Evolutionary conservation across 92 coral and sea anemone species (phyloP), one percentile per base, ranked within the genome.

Genomic region (Actinernus sp.): DNA sequence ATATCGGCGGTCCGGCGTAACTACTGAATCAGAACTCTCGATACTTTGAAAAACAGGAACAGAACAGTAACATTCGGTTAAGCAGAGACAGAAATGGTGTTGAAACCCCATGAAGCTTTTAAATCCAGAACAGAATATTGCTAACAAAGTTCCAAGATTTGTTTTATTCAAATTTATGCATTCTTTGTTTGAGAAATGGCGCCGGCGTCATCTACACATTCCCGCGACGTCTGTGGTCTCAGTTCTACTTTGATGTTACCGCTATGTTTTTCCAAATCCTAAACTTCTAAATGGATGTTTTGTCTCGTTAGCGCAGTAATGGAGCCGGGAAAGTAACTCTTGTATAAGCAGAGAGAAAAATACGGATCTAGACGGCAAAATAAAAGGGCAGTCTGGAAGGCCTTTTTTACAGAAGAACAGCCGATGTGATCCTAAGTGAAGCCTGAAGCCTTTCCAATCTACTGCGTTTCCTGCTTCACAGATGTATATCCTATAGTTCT

Each of bases 201-300:
- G 4, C 21, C 19, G 52, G 52, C 52, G 52, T 45, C 52, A 45
- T 18, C 11, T 7, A 45, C 19, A 45, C 8, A 8, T 45, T 45
- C 22, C 22, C 41, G 5, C 52, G 21, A 45, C 58, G 43, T 70
- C 78, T 70, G 78, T 70, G 78, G 78, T 70, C 25, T 13, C 2
- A 3, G 66, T 22, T n/a, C 52, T 45, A 23, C 67, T 70, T 70
- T 70, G 78, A 70, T 33, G 78, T 70, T 18, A 30, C 78, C 78
- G 78, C 65, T 0, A 18, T 70, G 78, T 70, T 66, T 70, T 59
- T 43, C 55, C 50, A 57, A 68, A 70, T 55, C 54, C 41, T 11
- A 44, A 44, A 52, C 32, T 32, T 58, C 51, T 58, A 70, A 70
- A 70, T 55, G 78, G 38, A 56, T 70, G 78, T 70, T 70, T 46